phyloP scores from a whole-genome alignment of 2,888 invertebrate genomes.

The Cerastoderma edule region DNA sequence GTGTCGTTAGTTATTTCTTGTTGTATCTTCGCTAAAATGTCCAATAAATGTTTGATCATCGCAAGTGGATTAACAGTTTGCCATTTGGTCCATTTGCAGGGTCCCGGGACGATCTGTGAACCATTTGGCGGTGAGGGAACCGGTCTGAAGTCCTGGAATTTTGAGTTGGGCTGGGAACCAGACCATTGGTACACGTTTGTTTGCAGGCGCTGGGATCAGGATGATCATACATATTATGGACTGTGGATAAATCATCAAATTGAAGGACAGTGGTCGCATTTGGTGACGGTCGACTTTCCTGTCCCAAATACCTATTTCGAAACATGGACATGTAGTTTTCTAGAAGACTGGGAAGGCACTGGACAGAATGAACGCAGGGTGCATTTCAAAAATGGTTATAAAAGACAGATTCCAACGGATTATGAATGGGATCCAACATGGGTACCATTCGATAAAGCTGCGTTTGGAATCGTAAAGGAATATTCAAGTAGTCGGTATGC shows the following conservation, averaged over 20 bases:
- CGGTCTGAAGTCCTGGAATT: conserved; percentile 70
- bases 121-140: conserved; percentile 69
- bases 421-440: conserved; percentile 51
- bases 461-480: conserved; percentile 61
- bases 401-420: too few relatives aligned
- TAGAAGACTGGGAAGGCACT: conserved; percentile 69
- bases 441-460: conserved; percentile 58
- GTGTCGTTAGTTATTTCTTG: too few relatives aligned
- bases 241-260: conserved; percentile 67
- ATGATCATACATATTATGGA: conserved; percentile 62
- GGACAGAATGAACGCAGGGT: conserved; percentile 59
- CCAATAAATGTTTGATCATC: too few relatives aligned
- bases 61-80: neutral
- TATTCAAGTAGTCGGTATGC: conserved; percentile 49
- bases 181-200: conserved; percentile 69
- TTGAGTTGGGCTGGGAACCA: conserved; percentile 66
- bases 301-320: conserved; percentile 57
- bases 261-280: conserved; percentile 61
- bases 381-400: conserved; percentile 63
- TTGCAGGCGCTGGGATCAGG: conserved; percentile 62
- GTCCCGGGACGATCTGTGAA: conserved; percentile 63
- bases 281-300: conserved; percentile 68
- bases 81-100: conserved; percentile 29
- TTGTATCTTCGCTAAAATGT: too few relatives aligned
- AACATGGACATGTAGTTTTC: conserved; percentile 60